Evolutionary conservation across 2,113 vertebrate species (phyloP).

Genomic region (Benitochromis conjunctus): DNA sequence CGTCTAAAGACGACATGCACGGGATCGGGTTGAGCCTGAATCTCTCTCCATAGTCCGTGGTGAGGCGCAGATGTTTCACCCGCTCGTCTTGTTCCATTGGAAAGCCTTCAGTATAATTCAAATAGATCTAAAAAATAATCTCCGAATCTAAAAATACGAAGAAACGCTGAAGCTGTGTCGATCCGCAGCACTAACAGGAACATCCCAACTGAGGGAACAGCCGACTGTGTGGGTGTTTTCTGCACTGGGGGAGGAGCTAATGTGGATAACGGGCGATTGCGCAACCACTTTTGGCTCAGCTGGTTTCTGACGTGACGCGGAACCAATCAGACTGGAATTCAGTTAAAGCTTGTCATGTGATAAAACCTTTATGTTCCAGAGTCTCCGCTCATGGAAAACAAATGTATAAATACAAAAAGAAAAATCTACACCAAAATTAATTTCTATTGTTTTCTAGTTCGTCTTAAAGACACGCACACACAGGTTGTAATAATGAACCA

Average conservation of each 20-base stretch:
- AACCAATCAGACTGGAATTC: neutral
- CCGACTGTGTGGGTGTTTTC: neutral
- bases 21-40: neutral
- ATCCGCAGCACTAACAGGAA: fast-evolving
- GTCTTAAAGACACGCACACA: no score
- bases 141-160: neutral
- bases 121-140: neutral
- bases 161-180: neutral
- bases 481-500: no score
- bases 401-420: neutral
- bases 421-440: neutral
- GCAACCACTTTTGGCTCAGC: fast-evolving
- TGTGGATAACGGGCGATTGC: neutral
- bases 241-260: neutral
- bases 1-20: fast-evolving
- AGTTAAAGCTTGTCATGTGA: neutral
- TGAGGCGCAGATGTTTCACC: neutral
- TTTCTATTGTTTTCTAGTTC: neutral
- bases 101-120: neutral
- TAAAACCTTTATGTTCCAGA: neutral
- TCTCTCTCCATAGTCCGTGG: fast-evolving
- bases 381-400: neutral
- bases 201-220: fast-evolving
- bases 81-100: neutral
- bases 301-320: neutral